phyloP scores from a whole-genome alignment of 2,888 invertebrate genomes.

The Acrobasis consociella region DNA sequence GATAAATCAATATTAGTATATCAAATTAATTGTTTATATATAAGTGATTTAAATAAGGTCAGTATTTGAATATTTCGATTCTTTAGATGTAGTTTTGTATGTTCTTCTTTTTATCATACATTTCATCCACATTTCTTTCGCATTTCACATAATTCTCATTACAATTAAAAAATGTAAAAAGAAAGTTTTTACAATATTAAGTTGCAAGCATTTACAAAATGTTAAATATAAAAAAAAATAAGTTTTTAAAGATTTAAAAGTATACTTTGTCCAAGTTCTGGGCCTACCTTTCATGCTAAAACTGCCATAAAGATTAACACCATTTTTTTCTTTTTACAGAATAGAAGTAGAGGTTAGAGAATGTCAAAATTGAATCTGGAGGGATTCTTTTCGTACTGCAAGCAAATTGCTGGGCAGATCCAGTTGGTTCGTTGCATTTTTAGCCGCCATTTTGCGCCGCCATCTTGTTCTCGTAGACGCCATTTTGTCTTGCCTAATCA shows the following conservation, averaged over 20 bases:
- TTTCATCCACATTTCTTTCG: slow-evolving; percentile 30
- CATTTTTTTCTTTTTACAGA: slow-evolving; percentile 74
- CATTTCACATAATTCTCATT: not conserved
- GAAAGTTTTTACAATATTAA: not conserved
- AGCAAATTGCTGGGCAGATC: slow-evolving; percentile 81
- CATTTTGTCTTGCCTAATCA: slow-evolving; percentile 41
- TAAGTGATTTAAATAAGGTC: slow-evolving; percentile 36
- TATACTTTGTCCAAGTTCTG: not conserved
- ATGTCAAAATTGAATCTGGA: slow-evolving; percentile 81
- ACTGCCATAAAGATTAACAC: slow-evolving; percentile 45
- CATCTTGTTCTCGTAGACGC: slow-evolving; percentile 49
- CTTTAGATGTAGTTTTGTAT: slow-evolving; percentile 30
- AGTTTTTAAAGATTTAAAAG: not conserved
- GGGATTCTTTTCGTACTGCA: slow-evolving; percentile 83
- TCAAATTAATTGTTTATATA: slow-evolving; percentile 26
- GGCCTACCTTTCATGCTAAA: not conserved
- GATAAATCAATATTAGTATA: slow-evolving; percentile 34
- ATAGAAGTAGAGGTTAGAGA: slow-evolving; percentile 62
- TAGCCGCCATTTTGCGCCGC: slow-evolving; percentile 55
- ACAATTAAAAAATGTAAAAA: not conserved
- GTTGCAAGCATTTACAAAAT: not conserved
- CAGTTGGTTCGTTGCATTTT: slow-evolving; percentile 75
- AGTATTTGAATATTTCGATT: slow-evolving; percentile 31
- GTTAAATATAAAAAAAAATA: not conserved
- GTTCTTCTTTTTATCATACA: slow-evolving; percentile 27